These are phyloP conservation scores for Chromobotia macracanthus DNA, from an alignment of 2,797 vertebrate species.

Conservation along the genomic window DNA sequence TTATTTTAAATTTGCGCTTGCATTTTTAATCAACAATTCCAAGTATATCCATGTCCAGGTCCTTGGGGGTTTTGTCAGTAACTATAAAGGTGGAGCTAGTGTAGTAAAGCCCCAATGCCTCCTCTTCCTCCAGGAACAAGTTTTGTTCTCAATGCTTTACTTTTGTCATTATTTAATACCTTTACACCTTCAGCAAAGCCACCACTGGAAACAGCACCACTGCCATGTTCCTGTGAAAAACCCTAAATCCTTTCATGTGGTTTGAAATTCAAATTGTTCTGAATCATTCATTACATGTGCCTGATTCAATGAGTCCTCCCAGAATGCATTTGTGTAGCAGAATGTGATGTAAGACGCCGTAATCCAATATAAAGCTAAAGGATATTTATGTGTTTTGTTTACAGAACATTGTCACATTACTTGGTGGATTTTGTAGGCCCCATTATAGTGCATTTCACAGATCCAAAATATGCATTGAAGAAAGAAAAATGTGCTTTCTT, in stretches of 20 bases:
- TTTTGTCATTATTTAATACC: conserved; percentile 30
- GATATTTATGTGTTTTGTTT: conserved; percentile 27
- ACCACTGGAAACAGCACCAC: conserved; percentile 13
- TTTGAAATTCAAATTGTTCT: conserved; percentile 32
- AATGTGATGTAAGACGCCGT: conserved; percentile 28
- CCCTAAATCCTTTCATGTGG: conserved; percentile 28
- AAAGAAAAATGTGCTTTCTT: neutral
- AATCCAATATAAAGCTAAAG: conserved; percentile 23
- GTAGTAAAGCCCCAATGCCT: neutral
- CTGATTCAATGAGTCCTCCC: conserved; percentile 7
- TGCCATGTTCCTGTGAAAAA: conserved; percentile 27
- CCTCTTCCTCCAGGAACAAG: neutral
- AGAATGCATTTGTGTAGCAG: conserved; percentile 5
- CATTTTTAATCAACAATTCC: neutral
- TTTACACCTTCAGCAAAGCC: conserved; percentile 7
- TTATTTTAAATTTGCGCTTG: neutral
- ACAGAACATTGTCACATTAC: conserved; percentile 14
- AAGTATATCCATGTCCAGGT: neutral
- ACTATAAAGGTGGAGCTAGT: conserved; percentile 13
- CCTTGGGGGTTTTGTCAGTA: neutral
- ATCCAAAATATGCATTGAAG: conserved; percentile 10
- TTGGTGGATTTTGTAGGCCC: neutral
- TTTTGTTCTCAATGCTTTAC: conserved; percentile 4
- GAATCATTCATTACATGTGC: conserved; percentile 39
- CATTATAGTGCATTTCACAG: neutral